Conservation (phyloP, 2,113 vertebrate genomes). For the Pelodiscus sinensis region DNA sequence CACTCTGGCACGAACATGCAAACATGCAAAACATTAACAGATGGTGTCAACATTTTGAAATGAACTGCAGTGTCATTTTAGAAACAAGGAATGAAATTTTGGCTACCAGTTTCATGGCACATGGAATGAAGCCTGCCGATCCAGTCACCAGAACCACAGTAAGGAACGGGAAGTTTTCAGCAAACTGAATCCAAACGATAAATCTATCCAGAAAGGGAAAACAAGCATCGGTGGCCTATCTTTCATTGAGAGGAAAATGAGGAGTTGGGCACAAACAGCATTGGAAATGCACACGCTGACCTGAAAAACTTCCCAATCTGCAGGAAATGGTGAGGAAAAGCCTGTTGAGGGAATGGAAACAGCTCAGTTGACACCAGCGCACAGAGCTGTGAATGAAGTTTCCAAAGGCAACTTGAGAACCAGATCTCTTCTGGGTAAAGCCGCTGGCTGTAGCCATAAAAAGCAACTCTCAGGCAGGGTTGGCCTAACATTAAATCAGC, state of each 20-base stretch:
- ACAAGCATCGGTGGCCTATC: not conserved
- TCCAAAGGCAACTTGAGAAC: not conserved
- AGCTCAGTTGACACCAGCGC: not conserved
- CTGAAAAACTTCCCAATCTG: rapidly evolving
- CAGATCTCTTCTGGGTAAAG: not conserved
- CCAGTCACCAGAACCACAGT: not conserved
- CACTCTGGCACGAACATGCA: not conserved
- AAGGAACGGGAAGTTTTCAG: not conserved
- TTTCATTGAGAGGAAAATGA: not conserved
- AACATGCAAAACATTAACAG: rapidly evolving
- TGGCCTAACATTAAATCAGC: not conserved
- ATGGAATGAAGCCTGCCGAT: not conserved
- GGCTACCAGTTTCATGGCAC: not conserved
- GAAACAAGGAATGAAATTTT: not conserved
- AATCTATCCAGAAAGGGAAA: not conserved
- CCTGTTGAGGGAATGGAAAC: not conserved
- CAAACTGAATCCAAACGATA: not conserved
- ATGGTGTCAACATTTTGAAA: not conserved
- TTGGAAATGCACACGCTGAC: not conserved
- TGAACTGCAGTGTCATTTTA: not conserved
- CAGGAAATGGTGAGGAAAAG: not conserved
- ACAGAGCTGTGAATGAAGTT: not conserved
- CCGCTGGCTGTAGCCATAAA: not conserved
- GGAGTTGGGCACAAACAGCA: not conserved
- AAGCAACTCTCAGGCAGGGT: not conserved